Conservation (phyloP, 2,888 invertebrate genomes). For the Scaptomyza polygonia region DNA sequence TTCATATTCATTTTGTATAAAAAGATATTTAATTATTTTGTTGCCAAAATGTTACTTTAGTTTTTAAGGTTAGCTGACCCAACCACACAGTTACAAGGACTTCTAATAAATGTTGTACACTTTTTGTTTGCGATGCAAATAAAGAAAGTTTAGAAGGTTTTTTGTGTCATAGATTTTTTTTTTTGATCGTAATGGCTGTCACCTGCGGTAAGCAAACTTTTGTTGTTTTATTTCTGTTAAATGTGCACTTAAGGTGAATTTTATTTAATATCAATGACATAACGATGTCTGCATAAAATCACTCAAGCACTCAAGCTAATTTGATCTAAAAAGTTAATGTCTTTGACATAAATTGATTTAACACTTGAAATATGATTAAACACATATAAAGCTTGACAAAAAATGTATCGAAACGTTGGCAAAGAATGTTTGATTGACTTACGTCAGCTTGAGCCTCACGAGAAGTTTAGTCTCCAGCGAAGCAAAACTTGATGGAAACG, state of each 20-base stretch:
- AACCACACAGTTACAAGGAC: background rate
- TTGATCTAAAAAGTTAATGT: conserved; percentile 22
- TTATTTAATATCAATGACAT: conserved; percentile 8
- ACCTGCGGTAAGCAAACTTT: conserved; percentile 1
- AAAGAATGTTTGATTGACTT: conserved; percentile 59
- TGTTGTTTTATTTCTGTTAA: background rate
- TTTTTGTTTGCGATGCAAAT: conserved; percentile 31
- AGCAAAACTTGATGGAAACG: conserved; percentile 3
- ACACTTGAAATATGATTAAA: conserved; percentile 44
- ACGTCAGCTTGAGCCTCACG: conserved; percentile 22
- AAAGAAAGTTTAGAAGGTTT: conserved; percentile 21
- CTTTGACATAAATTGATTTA: conserved; percentile 30
- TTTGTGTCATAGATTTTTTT: background rate
- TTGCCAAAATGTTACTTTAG: conserved; percentile 7
- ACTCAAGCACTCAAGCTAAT: conserved; percentile 14
- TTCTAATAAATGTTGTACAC: conserved; percentile 15
- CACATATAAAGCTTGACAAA: conserved; percentile 19
- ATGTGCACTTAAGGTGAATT: background rate
- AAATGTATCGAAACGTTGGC: conserved; percentile 29
- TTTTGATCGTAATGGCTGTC: conserved; percentile 12
- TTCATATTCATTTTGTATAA: background rate
- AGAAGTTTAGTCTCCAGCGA: conserved; percentile 14
- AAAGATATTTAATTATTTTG: conserved; percentile 15
- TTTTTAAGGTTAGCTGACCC: background rate
- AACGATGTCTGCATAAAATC: background rate